Base-by-base conservation (phyloP, 1,140 invertebrate species). In the Eurytemora carolleeae region DNA sequence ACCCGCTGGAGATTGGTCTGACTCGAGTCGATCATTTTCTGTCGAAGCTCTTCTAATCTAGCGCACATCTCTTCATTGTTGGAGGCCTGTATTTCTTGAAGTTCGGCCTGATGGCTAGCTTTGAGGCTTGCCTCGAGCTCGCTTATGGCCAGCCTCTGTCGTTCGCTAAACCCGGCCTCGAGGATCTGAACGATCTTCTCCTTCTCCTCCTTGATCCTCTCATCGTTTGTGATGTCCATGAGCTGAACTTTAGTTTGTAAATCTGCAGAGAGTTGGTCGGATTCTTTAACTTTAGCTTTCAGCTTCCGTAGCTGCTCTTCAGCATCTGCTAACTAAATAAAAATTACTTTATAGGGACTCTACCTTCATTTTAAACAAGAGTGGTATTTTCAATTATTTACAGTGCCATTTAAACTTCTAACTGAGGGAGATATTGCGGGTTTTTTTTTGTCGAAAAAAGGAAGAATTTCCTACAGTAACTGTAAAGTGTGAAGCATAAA, bases 191-290 rank as follows among this genome's bases (percentile, higher is more conserved):
- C 60, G 22, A 62, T 62, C 23, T 57, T 55, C 16, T 62, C 60
- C 52, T 62, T 62, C 53, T 62, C 60, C 55, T 19, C 55, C 23
- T 54, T n/a, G 53, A 62, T 21, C 58, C 26, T 59, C 23, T 61
- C 17, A 2, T 62, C 60, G 24, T 19, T 1, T 57, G 18, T 17
- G 2, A 23, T 57, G 20, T 62, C 53, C 18, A 62, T 20, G 15
- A 60, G 31, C n/a, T n/a, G n/a, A n/a, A n/a, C n/a, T n/a, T n/a
- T n/a, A n/a, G n/a, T n/a, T n/a, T n/a, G n/a, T n/a, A n/a, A n/a
- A n/a, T n/a, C n/a, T n/a, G n/a, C n/a, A n/a, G n/a, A n/a, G n/a
- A n/a, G n/a, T n/a, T n/a, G n/a, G n/a, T n/a, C n/a, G n/a, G n/a
- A n/a, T n/a, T n/a, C n/a, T n/a, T n/a, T n/a, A 1, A 60, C 19